These are phyloP conservation scores for Callimorpha dominula DNA, from an alignment of 2,888 invertebrate genomes.

Conservation along the genomic window DNA sequence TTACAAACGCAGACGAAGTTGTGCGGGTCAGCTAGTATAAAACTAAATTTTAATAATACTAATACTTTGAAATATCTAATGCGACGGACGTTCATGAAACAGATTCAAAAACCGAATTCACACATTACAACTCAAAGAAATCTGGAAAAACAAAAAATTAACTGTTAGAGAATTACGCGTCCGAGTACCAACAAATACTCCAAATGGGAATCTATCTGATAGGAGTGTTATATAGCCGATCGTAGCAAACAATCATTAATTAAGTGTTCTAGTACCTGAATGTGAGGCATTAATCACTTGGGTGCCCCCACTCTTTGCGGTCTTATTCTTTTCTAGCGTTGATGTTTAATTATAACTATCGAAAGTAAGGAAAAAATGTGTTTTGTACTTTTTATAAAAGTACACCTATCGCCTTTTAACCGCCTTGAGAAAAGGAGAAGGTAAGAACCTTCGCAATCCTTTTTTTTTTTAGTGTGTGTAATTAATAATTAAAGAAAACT, in stretches of 20 bases:
- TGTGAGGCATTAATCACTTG: constrained; percentile 65
- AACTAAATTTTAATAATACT: too few relatives aligned
- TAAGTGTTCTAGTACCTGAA: constrained; percentile 58
- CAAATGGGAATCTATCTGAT: constrained; percentile 16
- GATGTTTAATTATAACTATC: background rate
- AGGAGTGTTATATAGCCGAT: constrained; percentile 24
- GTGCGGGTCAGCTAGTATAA: too few relatives aligned
- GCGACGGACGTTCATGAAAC: too few relatives aligned
- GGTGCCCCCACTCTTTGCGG: constrained; percentile 57
- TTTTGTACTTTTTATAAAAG: too few relatives aligned
- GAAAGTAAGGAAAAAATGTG: background rate
- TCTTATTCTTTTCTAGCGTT: constrained; percentile 26
- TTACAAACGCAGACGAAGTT: too few relatives aligned
- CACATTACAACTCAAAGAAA: background rate
- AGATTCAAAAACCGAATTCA: too few relatives aligned
- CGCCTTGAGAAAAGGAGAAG: too few relatives aligned
- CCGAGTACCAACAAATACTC: constrained; percentile 13
- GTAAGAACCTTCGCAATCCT: too few relatives aligned
- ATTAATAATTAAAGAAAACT: too few relatives aligned
- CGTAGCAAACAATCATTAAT: constrained; percentile 62
- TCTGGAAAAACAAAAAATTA: constrained; percentile 1
- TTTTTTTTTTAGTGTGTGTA: too few relatives aligned
- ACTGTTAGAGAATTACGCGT: background rate
- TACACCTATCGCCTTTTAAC: too few relatives aligned
- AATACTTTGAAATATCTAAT: too few relatives aligned